Evolutionary conservation across 2,888 invertebrate species (phyloP).

Genomic region (Reticulitermes lucifugus): DNA sequence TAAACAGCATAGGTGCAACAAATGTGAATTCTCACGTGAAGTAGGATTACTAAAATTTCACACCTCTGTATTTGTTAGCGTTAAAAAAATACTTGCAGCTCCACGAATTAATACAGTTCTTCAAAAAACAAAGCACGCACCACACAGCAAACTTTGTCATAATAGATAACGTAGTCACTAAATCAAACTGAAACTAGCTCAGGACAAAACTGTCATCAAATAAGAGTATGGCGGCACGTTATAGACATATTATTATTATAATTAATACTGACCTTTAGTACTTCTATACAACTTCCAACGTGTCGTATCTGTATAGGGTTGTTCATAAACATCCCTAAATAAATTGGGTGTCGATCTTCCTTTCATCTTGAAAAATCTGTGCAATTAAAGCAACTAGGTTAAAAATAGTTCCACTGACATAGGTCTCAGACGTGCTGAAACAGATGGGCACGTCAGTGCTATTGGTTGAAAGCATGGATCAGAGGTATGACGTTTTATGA

Average conservation of each 20-base stretch:
- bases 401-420: background rate
- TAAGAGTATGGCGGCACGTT: background rate
- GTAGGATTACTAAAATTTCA: background rate
- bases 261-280: slow-evolving; percentile 59
- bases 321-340: slow-evolving; percentile 64
- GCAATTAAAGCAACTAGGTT: background rate
- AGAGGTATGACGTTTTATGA: too few species aligned
- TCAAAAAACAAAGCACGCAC: background rate
- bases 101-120: background rate
- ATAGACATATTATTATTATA: background rate
- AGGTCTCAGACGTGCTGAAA: too few species aligned
- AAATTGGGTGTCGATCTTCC: slow-evolving; percentile 47
- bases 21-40: too few species aligned
- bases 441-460: too few species aligned
- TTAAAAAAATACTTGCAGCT: background rate
- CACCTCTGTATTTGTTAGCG: background rate
- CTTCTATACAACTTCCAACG: slow-evolving; percentile 60
- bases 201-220: background rate
- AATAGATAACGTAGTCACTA: background rate
- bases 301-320: slow-evolving; percentile 64
- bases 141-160: background rate
- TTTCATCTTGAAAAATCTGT: slow-evolving; percentile 44
- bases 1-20: too few species aligned
- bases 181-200: background rate
- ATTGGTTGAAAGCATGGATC: too few species aligned